These are phyloP conservation scores for Eidolon dupreanum DNA, from an alignment of 2,797 vertebrate genomes.

Conservation along the genomic window DNA sequence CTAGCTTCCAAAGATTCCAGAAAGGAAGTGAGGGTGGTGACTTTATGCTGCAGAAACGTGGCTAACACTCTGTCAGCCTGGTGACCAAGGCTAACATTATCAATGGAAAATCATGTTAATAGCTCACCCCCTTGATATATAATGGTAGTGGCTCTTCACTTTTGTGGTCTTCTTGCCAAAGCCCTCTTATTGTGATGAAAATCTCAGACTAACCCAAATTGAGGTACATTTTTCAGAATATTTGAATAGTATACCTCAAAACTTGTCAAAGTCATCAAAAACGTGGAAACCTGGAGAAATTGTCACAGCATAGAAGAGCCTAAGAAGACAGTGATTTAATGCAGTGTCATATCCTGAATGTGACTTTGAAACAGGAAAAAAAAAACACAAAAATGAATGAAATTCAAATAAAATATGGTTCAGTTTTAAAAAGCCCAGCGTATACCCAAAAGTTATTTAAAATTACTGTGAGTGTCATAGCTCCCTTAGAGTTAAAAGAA, in stretches of 20 bases:
- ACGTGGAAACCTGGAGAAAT: neutral
- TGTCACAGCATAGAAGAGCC: rapidly evolving
- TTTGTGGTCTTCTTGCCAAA: neutral
- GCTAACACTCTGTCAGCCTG: neutral
- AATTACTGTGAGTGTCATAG: neutral
- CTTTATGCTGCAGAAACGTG: neutral
- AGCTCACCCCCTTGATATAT: neutral
- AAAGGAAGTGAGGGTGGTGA: neutral
- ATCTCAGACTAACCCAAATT: neutral
- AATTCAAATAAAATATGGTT: neutral
- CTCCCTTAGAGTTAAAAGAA: neutral
- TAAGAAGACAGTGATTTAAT: neutral
- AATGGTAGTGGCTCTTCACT: neutral
- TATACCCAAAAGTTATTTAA: neutral
- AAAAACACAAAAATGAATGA: neutral
- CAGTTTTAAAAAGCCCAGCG: neutral
- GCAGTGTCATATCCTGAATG: neutral
- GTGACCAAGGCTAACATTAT: neutral
- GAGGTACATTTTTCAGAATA: neutral
- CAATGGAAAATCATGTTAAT: neutral
- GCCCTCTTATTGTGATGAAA: neutral
- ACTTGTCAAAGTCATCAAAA: neutral
- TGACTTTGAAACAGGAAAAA: neutral
- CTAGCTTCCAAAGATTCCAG: neutral
- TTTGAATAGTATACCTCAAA: neutral